These are phyloP conservation scores for Vidua chalybeata DNA, from an alignment of 2,113 vertebrate genomes.

Conservation along the genomic window DNA sequence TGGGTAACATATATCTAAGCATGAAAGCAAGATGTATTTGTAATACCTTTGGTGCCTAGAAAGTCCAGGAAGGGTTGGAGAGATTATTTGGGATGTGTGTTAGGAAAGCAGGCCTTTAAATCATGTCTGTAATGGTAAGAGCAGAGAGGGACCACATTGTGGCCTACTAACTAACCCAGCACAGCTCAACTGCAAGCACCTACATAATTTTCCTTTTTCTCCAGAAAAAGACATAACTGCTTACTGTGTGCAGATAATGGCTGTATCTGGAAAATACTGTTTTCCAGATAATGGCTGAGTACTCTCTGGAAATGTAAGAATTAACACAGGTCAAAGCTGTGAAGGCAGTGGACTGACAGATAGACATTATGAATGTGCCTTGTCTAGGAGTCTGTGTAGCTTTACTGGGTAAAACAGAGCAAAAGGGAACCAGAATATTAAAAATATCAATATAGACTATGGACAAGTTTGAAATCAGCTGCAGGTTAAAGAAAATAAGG, in stretches of 20 bases:
- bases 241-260: not conserved
- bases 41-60: not conserved
- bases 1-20: not conserved
- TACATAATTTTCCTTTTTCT: not conserved
- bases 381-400: not conserved
- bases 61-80: not conserved
- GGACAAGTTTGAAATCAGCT: not conserved
- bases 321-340: not conserved
- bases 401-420: not conserved
- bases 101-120: not conserved
- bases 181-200: not conserved
- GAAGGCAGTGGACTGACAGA: not conserved
- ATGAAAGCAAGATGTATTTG: not conserved
- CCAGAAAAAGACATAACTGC: not conserved
- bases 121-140: not conserved
- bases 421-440: not conserved
- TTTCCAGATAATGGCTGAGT: not conserved
- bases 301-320: not conserved
- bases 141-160: not conserved
- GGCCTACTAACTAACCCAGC: not conserved
- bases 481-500: not conserved
- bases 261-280: not conserved
- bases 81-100: not conserved
- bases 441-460: not conserved
- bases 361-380: not conserved